Conservation (phyloP, 2,113 vertebrate species). For the Maccullochella peelii region DNA sequence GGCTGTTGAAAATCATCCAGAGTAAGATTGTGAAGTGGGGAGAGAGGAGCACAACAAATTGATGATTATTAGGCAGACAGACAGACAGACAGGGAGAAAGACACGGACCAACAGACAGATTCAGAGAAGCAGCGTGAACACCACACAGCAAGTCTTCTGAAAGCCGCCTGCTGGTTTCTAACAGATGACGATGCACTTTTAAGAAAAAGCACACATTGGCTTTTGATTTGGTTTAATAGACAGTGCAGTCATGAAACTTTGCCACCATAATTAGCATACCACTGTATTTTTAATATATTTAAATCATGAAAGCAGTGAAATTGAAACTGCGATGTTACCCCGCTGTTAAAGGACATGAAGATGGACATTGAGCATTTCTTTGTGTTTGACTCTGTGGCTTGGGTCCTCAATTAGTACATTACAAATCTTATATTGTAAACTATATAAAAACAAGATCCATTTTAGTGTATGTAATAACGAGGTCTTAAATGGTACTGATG, state of each 20-base stretch:
- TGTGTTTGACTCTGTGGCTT: neutral
- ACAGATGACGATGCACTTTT: conserved; percentile 36
- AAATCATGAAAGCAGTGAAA: conserved; percentile 24
- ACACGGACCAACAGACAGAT: conserved; percentile 33
- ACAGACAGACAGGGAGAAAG: conserved; percentile 23
- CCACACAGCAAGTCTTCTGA: neutral
- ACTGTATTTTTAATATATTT: conserved; percentile 14
- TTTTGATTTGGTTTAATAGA: conserved; percentile 41
- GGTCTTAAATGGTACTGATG: neutral
- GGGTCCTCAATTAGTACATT: neutral
- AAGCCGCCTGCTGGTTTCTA: conserved; percentile 32
- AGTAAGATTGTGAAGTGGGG: conserved; percentile 51
- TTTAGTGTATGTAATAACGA: neutral
- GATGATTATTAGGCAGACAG: conserved; percentile 57
- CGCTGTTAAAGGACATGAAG: conserved; percentile 20
- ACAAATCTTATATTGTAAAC: neutral
- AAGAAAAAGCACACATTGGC: conserved; percentile 3
- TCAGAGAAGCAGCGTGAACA: conserved; percentile 27
- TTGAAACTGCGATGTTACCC: neutral
- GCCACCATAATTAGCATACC: conserved; percentile 2
- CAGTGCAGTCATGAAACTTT: conserved; percentile 14
- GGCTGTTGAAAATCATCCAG: conserved; percentile 71
- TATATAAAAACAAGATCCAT: neutral
- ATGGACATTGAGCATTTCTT: neutral
- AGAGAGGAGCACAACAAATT: conserved; percentile 67